These are phyloP conservation scores for Lycocerus yunnanus DNA, from an alignment of 2,888 invertebrate species.

Conservation along the genomic window DNA sequence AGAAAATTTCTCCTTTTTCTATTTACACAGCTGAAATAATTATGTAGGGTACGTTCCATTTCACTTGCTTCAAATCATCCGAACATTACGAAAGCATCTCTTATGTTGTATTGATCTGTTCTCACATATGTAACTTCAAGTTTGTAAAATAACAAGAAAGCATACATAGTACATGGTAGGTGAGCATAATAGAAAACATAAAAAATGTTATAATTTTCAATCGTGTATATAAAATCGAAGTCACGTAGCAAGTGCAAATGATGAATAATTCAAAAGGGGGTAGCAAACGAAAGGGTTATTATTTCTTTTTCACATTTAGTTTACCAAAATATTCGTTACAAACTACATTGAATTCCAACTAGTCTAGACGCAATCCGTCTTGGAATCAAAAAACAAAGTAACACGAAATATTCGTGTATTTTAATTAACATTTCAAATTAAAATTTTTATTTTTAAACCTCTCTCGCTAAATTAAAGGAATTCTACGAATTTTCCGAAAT, in stretches of 20 bases:
- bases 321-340: neutral
- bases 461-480: neutral
- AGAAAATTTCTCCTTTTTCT: neutral
- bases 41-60: neutral
- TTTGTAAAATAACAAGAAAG: conserved; percentile 9
- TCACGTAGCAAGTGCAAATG: neutral
- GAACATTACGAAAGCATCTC: conserved; percentile 6
- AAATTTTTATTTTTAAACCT: neutral
- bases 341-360: neutral
- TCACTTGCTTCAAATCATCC: neutral
- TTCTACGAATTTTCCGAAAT: neutral
- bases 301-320: neutral
- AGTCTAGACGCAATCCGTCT: neutral
- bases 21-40: neutral
- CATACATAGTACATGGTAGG: too few relatives aligned
- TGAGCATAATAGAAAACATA: neutral
- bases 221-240: neutral
- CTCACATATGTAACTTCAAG: conserved; percentile 3
- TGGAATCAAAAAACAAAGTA: neutral
- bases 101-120: conserved; percentile 11
- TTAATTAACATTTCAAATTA: neutral
- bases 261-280: neutral
- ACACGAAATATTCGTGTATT: neutral
- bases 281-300: neutral
- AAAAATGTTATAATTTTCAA: neutral